phyloP scores from a whole-genome alignment of 2,113 vertebrate genomes.

The Gnathonemus echidnorhynchus region DNA sequence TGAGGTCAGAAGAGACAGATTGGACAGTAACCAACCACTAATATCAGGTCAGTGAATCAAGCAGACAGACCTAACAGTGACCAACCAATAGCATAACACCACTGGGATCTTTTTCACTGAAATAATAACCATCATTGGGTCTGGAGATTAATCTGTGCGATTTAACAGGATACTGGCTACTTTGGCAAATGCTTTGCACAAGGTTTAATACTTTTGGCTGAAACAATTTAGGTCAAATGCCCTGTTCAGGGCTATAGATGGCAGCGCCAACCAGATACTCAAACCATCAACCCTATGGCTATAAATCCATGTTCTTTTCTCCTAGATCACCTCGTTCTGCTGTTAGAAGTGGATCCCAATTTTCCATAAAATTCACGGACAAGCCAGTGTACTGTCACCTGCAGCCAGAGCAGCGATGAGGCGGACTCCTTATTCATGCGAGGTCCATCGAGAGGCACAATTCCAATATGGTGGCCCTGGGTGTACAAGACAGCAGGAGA shows the following conservation, averaged over 20 bases:
- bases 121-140: not conserved
- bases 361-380: not conserved
- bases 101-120: not conserved
- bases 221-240: not conserved
- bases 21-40: not conserved
- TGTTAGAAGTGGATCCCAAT: not conserved
- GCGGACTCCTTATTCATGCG: constrained; percentile 59
- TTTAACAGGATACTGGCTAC: not conserved
- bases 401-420: constrained; percentile 63
- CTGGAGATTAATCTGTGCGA: not conserved
- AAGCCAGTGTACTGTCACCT: constrained; percentile 45
- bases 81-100: not conserved
- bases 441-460: constrained; percentile 67
- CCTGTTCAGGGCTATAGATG: not conserved
- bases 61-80: not conserved
- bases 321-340: not conserved
- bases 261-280: not conserved
- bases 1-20: constrained; percentile 37
- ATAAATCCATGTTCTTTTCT: not conserved
- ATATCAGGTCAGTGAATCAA: not conserved
- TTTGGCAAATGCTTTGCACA: not conserved
- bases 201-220: not conserved
- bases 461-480: constrained; percentile 69
- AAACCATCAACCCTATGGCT: not conserved
- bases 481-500: constrained; percentile 69